Conservation (phyloP, 2,113 vertebrate genomes). For the Ceyx melanurus region DNA sequence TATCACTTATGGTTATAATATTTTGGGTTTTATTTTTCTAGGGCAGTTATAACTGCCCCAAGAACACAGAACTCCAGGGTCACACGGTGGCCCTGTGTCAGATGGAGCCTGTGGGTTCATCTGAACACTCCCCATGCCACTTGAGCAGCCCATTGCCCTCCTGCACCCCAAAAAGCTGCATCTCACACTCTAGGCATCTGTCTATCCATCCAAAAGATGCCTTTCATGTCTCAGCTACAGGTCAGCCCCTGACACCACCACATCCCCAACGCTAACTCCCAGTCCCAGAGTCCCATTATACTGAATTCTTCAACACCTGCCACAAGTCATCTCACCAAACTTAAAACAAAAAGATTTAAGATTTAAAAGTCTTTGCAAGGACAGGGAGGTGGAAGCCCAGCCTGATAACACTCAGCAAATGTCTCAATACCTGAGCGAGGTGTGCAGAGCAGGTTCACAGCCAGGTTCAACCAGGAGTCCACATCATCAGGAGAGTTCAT, state of each 20-base stretch:
- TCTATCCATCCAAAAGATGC: accelerated
- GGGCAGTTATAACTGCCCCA: background rate
- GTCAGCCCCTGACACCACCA: background rate
- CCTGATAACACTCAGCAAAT: background rate
- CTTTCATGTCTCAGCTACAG: background rate
- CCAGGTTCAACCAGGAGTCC: background rate
- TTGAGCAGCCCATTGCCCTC: background rate
- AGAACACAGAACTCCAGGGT: background rate
- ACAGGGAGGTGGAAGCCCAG: background rate
- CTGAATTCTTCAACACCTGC: background rate
- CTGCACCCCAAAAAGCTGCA: background rate
- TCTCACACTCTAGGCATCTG: no score
- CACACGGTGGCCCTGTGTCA: accelerated
- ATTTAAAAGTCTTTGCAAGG: background rate
- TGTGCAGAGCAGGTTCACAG: background rate
- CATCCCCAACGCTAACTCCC: background rate
- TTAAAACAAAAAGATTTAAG: background rate
- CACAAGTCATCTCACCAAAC: background rate
- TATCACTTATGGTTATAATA: background rate
- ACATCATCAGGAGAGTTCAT: accelerated
- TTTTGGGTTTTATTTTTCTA: no score
- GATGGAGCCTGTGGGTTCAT: background rate
- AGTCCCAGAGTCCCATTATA: background rate
- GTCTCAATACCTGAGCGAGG: background rate
- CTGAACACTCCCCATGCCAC: background rate